Evolutionary conservation across 2,113 vertebrate genomes (phyloP).

Genomic region (Trachemys scripta): DNA sequence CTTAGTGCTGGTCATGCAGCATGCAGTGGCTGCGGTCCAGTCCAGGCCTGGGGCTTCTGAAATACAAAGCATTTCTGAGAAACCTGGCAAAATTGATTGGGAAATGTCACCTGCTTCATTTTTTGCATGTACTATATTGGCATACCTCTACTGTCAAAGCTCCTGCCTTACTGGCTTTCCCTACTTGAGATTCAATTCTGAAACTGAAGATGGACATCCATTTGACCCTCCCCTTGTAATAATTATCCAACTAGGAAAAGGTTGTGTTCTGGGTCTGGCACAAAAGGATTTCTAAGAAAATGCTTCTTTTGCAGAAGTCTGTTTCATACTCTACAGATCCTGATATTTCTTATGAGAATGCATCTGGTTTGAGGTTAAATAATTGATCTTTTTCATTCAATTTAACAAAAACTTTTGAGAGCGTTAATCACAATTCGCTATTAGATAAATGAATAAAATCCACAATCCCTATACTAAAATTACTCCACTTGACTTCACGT

Average conservation of each 20-base stretch:
- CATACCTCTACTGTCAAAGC: neutral
- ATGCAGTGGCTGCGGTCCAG: neutral
- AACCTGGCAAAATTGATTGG: neutral
- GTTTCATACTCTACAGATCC: neutral
- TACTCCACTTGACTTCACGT: conserved; percentile 81
- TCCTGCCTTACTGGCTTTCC: neutral
- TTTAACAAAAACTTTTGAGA: neutral
- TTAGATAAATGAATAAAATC: conserved; percentile 73
- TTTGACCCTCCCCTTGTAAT: neutral
- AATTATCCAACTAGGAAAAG: neutral
- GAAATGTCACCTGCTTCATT: neutral
- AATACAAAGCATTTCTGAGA: neutral
- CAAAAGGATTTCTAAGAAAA: neutral
- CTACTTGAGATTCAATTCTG: neutral
- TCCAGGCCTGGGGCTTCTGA: neutral
- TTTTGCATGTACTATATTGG: neutral
- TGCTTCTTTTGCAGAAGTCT: neutral
- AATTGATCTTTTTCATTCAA: conserved; percentile 35
- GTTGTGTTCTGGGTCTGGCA: fast-evolving
- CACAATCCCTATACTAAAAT: conserved; percentile 74
- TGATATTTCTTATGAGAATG: neutral
- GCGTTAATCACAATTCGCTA: conserved; percentile 57
- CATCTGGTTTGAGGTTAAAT: conserved; percentile 35
- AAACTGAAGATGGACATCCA: neutral
- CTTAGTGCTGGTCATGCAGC: neutral